Conservation (phyloP, 2,888 invertebrate species). For the Mechanitis messenoides region DNA sequence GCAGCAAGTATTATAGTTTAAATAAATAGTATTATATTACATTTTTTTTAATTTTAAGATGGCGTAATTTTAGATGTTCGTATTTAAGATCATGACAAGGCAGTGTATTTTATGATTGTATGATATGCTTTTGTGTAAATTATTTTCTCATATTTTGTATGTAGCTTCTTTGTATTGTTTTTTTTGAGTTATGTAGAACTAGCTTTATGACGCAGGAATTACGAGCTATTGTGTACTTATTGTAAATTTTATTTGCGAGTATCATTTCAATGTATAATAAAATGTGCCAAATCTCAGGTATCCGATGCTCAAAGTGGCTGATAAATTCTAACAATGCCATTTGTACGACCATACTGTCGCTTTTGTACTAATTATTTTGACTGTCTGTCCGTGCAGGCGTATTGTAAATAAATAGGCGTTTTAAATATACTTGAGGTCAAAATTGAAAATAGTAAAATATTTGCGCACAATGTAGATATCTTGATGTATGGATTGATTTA, state of each 20-base stretch:
- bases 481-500: conserved; percentile 7
- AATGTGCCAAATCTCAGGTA: conserved; percentile 28
- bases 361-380: conserved; percentile 26
- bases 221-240: conserved; percentile 41
- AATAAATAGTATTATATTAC: conserved; percentile 56
- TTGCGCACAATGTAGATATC: conserved; percentile 31
- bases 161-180: conserved; percentile 55
- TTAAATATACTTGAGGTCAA: conserved; percentile 25
- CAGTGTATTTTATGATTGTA: conserved; percentile 55
- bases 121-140: conserved; percentile 60
- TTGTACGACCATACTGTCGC: conserved; percentile 22
- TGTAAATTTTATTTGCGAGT: conserved; percentile 31
- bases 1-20: conserved; percentile 60
- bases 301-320: conserved; percentile 24
- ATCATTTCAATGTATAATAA: conserved; percentile 22
- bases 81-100: conserved; percentile 71
- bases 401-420: conserved; percentile 28
- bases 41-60: conserved; percentile 62
- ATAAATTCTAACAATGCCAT: conserved; percentile 19
- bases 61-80: conserved; percentile 73
- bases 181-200: conserved; percentile 43
- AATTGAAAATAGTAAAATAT: conserved; percentile 38
- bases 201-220: conserved; percentile 37
- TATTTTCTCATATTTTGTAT: conserved; percentile 47
- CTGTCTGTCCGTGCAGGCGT: conserved; percentile 12